These are phyloP conservation scores for Dryomyza anilis DNA, from an alignment of 2,888 invertebrate species.

Conservation along the genomic window DNA sequence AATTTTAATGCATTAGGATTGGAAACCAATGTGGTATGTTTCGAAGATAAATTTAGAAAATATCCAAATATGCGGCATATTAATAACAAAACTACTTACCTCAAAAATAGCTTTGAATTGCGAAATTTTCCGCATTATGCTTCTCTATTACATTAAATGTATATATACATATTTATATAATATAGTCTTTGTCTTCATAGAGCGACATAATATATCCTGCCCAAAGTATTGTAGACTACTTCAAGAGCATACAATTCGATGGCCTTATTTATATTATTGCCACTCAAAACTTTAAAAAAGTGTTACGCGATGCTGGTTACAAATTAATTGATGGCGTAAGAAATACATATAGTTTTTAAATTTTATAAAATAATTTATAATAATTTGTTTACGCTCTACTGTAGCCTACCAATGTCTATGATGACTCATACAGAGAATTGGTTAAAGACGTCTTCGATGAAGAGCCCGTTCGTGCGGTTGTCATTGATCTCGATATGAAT, in stretches of 20 bases:
- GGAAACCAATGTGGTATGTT: slow-evolving; percentile 42
- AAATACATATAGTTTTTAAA: too few relatives aligned
- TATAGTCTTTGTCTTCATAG: too few relatives aligned
- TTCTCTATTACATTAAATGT: neutral
- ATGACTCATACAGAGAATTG: slow-evolving; percentile 43
- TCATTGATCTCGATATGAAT: slow-evolving; percentile 62
- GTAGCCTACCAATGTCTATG: slow-evolving; percentile 48
- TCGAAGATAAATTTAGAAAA: too few relatives aligned
- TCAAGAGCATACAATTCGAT: slow-evolving; percentile 62
- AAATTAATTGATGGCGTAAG: slow-evolving; percentile 58
- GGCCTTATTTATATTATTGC: slow-evolving; percentile 63
- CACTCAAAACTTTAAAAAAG: slow-evolving; percentile 48
- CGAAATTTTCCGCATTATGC: too few relatives aligned
- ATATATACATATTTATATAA: too few relatives aligned
- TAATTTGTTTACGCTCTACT: too few relatives aligned
- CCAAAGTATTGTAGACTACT: slow-evolving; percentile 59
- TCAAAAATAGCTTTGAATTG: too few relatives aligned
- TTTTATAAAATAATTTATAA: neutral
- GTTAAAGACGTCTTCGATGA: slow-evolving; percentile 42
- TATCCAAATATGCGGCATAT: too few relatives aligned
- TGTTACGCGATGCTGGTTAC: slow-evolving; percentile 61
- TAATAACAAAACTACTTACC: too few relatives aligned
- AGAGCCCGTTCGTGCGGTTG: slow-evolving; percentile 62
- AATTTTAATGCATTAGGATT: slow-evolving; percentile 46
- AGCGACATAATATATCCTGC: slow-evolving; percentile 60